Evolutionary conservation across 2,797 vertebrate species (phyloP).

Genomic region (Hydrocynus forskahlii): DNA sequence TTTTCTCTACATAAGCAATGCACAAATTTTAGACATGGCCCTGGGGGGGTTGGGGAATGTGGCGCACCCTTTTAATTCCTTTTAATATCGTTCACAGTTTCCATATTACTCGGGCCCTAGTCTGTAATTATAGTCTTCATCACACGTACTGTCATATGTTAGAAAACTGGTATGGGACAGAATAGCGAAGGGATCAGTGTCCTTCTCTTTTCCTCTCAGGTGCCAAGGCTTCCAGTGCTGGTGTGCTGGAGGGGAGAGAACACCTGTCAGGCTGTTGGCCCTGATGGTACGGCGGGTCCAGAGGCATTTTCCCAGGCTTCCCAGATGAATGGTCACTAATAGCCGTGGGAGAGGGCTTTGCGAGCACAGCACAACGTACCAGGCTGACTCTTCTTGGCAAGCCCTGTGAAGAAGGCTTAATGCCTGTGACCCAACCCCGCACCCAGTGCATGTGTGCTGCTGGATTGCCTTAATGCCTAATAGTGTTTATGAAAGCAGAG

Average conservation of each 20-base stretch:
- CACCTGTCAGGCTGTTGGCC: conserved; percentile 84
- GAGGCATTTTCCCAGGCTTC: conserved; percentile 91
- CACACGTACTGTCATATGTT: background rate
- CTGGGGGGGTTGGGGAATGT: too few species aligned
- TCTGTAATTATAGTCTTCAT: background rate
- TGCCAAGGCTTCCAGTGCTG: conserved; percentile 71
- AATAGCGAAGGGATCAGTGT: conserved; percentile 16
- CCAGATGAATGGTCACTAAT: conserved; percentile 82
- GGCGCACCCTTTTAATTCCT: too few species aligned
- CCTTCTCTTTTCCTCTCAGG: conserved; percentile 69
- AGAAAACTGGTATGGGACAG: background rate
- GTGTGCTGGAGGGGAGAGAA: conserved; percentile 68
- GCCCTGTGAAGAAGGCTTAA: conserved; percentile 76
- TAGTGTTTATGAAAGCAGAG: conserved; percentile 71
- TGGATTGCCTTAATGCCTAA: conserved; percentile 79
- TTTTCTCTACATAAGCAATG: too few species aligned
- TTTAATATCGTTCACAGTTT: too few species aligned
- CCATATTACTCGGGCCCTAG: too few species aligned
- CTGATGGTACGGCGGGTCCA: conserved; percentile 78
- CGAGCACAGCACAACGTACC: conserved; percentile 75
- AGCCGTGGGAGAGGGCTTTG: conserved; percentile 88
- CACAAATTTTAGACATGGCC: too few species aligned
- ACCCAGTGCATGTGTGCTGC: conserved; percentile 78
- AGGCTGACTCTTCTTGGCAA: conserved; percentile 84
- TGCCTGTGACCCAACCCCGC: conserved; percentile 66